These are phyloP conservation scores for Aplodontia rufa DNA, from an alignment of 2,113 vertebrate genomes.

Conservation along the genomic window DNA sequence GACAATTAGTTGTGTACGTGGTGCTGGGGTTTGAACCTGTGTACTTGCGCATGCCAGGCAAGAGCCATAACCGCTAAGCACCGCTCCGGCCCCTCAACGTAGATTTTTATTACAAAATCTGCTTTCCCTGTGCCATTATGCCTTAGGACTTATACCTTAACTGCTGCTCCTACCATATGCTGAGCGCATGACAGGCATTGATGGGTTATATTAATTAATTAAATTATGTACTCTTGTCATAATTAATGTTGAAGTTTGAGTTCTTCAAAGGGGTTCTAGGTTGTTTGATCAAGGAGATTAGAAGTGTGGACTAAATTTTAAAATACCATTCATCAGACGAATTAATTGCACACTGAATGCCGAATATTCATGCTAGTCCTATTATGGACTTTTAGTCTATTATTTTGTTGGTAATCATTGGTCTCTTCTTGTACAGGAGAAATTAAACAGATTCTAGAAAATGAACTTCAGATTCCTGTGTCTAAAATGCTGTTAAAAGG, in stretches of 20 bases:
- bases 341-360: not conserved
- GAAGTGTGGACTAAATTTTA: slow-evolving; percentile 6
- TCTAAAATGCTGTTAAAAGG: slow-evolving; percentile 99
- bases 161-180: not conserved
- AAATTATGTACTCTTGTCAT: not conserved
- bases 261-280: slow-evolving; percentile 9
- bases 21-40: too few relatives aligned
- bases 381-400: slow-evolving; percentile 22
- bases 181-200: not conserved
- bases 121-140: not conserved
- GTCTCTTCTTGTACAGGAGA: slow-evolving; percentile 87
- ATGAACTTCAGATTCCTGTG: slow-evolving; percentile 94
- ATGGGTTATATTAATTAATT: not conserved
- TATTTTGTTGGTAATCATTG: slow-evolving; percentile 64
- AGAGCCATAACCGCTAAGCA: too few relatives aligned
- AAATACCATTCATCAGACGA: not conserved
- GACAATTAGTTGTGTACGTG: too few relatives aligned
- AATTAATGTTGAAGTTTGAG: slow-evolving; percentile 28
- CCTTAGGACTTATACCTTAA: not conserved
- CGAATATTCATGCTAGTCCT: slow-evolving; percentile 27
- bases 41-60: too few relatives aligned
- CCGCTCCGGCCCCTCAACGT: too few relatives aligned
- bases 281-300: slow-evolving; percentile 47
- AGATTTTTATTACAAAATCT: slow-evolving; percentile 24
- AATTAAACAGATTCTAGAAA: slow-evolving; percentile 96